Percentiles rank a stretch among this genome's conserved stretches.
Conservation (phyloP, 2,797 vertebrate species). For the Poecilia velifera region DNA sequence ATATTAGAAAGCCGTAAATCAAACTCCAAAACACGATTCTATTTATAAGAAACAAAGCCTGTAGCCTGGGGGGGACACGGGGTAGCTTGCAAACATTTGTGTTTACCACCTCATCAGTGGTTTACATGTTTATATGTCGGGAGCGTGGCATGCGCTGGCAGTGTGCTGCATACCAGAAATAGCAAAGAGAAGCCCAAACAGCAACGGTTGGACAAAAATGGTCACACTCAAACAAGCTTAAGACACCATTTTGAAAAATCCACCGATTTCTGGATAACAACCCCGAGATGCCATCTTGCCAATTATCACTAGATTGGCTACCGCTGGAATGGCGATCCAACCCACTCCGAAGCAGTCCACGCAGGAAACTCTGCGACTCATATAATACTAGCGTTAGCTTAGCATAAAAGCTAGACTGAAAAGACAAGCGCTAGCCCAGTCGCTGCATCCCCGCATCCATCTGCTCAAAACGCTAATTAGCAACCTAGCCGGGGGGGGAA, state of each 20-base stretch:
- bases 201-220: slow-evolving; percentile 72
- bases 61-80: slow-evolving; percentile 10
- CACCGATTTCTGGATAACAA: slow-evolving; percentile 74
- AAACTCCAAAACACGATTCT: slow-evolving; percentile 14
- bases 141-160: slow-evolving; percentile 51
- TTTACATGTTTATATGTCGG: slow-evolving; percentile 43
- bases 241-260: slow-evolving; percentile 86
- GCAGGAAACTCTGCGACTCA: slow-evolving; percentile 48
- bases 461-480: slow-evolving; percentile 67
- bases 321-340: slow-evolving; percentile 30
- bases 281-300: slow-evolving; percentile 77
- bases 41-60: slow-evolving; percentile 7
- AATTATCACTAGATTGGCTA: slow-evolving; percentile 63
- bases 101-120: slow-evolving; percentile 35
- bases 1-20: slow-evolving; percentile 8
- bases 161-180: slow-evolving; percentile 64
- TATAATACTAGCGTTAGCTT: slow-evolving; percentile 63
- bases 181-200: slow-evolving; percentile 55
- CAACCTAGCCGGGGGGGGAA: slow-evolving; percentile 42
- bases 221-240: slow-evolving; percentile 78
- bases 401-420: slow-evolving; percentile 54
- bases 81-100: slow-evolving; percentile 12
- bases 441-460: slow-evolving; percentile 71
- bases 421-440: slow-evolving; percentile 54
- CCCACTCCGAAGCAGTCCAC: slow-evolving; percentile 29